Conservation (phyloP, 1,140 invertebrate species). For the Epicauta chinensis region DNA sequence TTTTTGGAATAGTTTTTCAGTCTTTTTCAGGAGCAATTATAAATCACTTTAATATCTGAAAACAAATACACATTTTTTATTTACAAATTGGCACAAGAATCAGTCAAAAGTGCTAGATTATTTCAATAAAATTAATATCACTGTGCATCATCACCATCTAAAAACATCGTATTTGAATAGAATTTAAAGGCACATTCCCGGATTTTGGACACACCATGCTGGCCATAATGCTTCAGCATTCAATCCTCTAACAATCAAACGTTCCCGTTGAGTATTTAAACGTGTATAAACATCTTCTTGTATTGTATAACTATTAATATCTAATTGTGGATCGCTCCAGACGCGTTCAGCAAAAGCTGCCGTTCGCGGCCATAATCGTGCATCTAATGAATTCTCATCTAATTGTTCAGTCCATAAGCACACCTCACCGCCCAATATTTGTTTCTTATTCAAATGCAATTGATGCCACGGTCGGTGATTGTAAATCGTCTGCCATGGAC, state of each 20-base stretch:
- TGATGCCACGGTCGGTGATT: conserved; percentile 67
- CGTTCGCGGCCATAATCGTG: conserved; percentile 63
- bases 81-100: conserved; percentile 11
- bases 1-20: neutral
- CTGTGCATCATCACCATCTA: conserved; percentile 20
- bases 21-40: neutral
- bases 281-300: conserved; percentile 57
- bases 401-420: conserved; percentile 69
- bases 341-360: conserved; percentile 59
- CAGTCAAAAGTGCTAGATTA: conserved; percentile 4
- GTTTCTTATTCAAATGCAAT: conserved; percentile 34
- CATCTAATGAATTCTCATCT: conserved; percentile 53
- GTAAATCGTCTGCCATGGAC: conserved; percentile 77
- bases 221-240: conserved; percentile 66
- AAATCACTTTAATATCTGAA: neutral
- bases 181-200: conserved; percentile 57
- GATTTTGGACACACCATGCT: conserved; percentile 67
- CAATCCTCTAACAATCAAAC: conserved; percentile 55
- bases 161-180: neutral
- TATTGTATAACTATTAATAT: conserved; percentile 26
- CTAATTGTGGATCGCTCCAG: conserved; percentile 42
- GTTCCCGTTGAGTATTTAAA: conserved; percentile 56
- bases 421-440: conserved; percentile 58
- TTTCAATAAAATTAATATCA: conserved; percentile 31
- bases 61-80: conserved; percentile 6